Conservation (phyloP, 2,888 invertebrate species). For the Platynereis dumerilii region DNA sequence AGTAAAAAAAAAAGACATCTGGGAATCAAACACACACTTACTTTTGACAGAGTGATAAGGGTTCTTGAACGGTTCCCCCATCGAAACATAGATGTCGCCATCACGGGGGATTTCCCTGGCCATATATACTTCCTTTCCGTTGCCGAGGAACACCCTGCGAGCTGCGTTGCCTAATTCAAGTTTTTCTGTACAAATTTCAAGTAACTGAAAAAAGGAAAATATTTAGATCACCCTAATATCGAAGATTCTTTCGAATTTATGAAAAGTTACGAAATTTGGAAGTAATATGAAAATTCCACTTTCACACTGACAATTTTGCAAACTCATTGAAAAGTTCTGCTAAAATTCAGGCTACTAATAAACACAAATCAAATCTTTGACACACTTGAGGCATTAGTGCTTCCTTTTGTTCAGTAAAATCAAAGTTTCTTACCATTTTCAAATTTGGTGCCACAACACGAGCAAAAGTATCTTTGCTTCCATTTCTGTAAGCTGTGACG, state of each 20-base stretch:
- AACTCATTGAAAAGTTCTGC: no score
- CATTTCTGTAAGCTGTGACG: constrained; percentile 58
- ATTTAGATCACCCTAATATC: constrained; percentile 4
- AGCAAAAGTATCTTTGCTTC: constrained; percentile 49
- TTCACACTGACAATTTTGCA: no score
- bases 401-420: neutral
- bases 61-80: constrained; percentile 59
- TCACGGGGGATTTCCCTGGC: constrained; percentile 51
- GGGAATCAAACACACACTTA: constrained; percentile 31
- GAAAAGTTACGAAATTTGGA: no score
- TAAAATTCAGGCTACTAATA: no score
- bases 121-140: constrained; percentile 57
- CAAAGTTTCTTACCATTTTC: constrained; percentile 50
- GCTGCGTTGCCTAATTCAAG: constrained; percentile 58
- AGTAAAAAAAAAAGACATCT: no score
- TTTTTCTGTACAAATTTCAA: constrained; percentile 59
- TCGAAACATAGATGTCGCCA: constrained; percentile 57
- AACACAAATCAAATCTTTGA: no score
- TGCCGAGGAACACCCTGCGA: constrained; percentile 58
- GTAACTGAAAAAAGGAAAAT: constrained; percentile 45
- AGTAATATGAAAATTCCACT: no score
- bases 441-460: constrained; percentile 57
- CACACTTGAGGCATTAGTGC: no score
- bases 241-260: no score
- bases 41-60: constrained; percentile 54